phyloP scores from a whole-genome alignment of 92 coral and sea anemone species.

The Zoanthus sansibaricus region DNA sequence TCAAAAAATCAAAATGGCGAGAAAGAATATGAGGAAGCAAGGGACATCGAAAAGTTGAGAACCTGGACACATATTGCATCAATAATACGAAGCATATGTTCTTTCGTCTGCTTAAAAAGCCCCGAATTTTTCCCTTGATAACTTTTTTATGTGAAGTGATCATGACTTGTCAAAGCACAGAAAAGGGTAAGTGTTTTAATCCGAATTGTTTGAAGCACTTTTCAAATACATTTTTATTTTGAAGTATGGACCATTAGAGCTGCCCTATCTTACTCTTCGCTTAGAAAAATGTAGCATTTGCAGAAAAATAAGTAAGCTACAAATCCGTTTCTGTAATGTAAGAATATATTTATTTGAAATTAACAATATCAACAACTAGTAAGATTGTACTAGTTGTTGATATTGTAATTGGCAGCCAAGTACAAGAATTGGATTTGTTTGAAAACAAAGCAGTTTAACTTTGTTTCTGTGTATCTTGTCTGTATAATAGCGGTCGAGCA shows the following conservation, averaged over 20 bases:
- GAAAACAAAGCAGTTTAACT: neutral
- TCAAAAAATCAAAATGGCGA: slow-evolving; percentile 19
- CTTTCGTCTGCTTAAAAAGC: neutral
- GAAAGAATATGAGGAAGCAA: neutral
- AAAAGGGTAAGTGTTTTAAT: slow-evolving; percentile 30
- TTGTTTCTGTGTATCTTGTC: neutral
- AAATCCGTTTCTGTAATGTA: slow-evolving; percentile 23
- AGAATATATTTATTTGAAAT: neutral
- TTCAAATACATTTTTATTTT: slow-evolving; percentile 10
- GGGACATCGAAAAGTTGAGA: slow-evolving; percentile 24
- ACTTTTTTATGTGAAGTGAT: neutral
- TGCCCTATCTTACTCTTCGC: slow-evolving; percentile 15
- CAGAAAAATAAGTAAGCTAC: slow-evolving; percentile 5
- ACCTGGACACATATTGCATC: slow-evolving; percentile 3
- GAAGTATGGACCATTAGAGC: slow-evolving; percentile 8
- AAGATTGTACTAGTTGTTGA: neutral
- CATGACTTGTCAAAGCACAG: neutral
- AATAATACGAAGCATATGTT: neutral
- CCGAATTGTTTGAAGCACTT: slow-evolving; percentile 31
- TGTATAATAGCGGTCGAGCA: too few species aligned
- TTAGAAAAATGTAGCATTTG: slow-evolving; percentile 16
- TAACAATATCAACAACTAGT: slow-evolving; percentile 4
- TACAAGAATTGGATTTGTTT: neutral
- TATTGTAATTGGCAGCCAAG: neutral
- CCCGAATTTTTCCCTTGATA: neutral